Base-by-base conservation (phyloP, 2,113 vertebrate species). In the Channa maculata region DNA sequence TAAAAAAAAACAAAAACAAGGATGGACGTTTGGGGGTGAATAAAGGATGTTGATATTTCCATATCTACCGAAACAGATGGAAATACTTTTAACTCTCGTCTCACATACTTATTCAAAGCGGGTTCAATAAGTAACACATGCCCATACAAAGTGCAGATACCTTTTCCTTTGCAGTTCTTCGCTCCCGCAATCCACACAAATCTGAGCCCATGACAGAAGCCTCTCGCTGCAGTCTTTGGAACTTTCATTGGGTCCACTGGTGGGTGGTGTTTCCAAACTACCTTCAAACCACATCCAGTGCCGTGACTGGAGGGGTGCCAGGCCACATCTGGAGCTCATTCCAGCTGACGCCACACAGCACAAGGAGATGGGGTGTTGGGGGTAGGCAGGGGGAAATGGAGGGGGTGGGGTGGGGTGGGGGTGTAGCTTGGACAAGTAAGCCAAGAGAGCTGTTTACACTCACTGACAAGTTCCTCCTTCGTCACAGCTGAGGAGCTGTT, bases 241-340 rank as follows among this genome's bases (percentile, higher is more conserved):
- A 92, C 86, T 92, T 92, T 93, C 90, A 92, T 93, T 91, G 92
- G 91, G 83, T 79, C 82, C 55, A 65, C 80, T 76, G 86, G 92
- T 93, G 91, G 92, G 92, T 83, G 89, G 89, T 84, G 92, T 91
- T 92, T 92, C 88, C 82, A 92, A 85, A 91, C 79, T 83, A 84
- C 90, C 88, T 90, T 90, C 85, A 86, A 92, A 93, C 92, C 92
- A 93, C 92, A 94, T 94, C 90, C 91, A 92, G 80, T 79, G 82
- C 88, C 45, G 86, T 86, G 79, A 84, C 88, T 92, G 90, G 91
- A 91, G 83, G 77, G 80, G 84, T 85, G 90, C 92, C 90, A 90
- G 91, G 88, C 83, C 86, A 90, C 93, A 94, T 94, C 94, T 95
- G 94, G 94, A 94, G 90, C 90, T 93, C 89, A 93, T 94, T 95